Evolutionary conservation across 2,113 vertebrate genomes (phyloP).

Genomic region (Zosterops pallidus): DNA sequence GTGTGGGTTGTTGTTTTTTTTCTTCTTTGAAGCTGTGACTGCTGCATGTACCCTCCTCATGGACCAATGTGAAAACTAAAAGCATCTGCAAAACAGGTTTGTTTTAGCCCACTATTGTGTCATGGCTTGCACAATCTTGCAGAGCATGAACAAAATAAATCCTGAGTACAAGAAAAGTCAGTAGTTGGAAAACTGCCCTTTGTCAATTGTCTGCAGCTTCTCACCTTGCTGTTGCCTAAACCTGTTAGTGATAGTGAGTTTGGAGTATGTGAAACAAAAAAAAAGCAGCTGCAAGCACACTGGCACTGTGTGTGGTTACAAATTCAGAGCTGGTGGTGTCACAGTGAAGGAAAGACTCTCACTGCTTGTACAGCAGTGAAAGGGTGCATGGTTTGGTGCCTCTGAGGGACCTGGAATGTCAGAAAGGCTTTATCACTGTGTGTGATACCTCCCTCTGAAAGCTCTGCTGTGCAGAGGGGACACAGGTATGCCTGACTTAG

Average conservation of each 20-base stretch:
- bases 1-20: not conserved
- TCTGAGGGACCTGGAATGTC: not conserved
- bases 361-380: not conserved
- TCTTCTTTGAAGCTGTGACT: not conserved
- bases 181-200: not conserved
- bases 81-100: not conserved
- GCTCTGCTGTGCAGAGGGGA: not conserved
- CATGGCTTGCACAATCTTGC: not conserved
- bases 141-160: not conserved
- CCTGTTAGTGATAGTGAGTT: not conserved
- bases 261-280: not conserved
- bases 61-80: not conserved
- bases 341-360: not conserved
- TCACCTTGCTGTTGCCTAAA: not conserved
- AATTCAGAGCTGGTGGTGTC: not conserved
- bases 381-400: not conserved
- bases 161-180: not conserved
- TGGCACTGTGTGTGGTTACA: not conserved
- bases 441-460: not conserved
- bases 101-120: not conserved
- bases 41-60: no score
- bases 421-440: not conserved
- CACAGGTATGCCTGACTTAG: not conserved
- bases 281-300: not conserved
- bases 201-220: not conserved